A percentile compares a stretch with the other conserved stretches of the same genome.
phyloP scores from a whole-genome alignment of 2,797 vertebrate species.

The Betta splendens region DNA sequence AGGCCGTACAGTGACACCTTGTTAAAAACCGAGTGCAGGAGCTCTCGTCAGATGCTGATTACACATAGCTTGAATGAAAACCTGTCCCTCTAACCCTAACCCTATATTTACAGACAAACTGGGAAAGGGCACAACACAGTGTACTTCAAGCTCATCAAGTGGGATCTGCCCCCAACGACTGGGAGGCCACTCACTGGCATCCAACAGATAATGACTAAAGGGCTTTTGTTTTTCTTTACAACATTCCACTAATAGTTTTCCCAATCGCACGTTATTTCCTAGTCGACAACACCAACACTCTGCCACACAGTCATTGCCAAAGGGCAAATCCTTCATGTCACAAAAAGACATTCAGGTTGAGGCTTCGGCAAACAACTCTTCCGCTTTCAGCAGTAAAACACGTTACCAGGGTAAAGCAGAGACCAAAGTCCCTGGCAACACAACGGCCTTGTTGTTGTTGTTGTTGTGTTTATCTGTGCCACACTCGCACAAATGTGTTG shows the following conservation, averaged over 20 bases:
- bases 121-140: too few species aligned
- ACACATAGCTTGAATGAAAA: too few species aligned
- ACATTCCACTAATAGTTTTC: too few species aligned
- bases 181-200: too few species aligned
- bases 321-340: constrained; percentile 70
- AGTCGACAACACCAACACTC: constrained; percentile 28
- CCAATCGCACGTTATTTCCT: constrained; percentile 31
- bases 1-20: not conserved
- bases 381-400: constrained; percentile 51
- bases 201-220: too few species aligned
- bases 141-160: too few species aligned
- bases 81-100: too few species aligned
- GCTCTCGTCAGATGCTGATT: not conserved
- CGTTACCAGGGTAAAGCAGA: constrained; percentile 57
- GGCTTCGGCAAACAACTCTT: constrained; percentile 65
- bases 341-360: constrained; percentile 62
- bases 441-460: constrained; percentile 29
- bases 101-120: too few species aligned
- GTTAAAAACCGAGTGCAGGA: not conserved
- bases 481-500: constrained; percentile 22
- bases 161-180: too few species aligned
- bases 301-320: constrained; percentile 59
- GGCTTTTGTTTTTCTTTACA: too few species aligned
- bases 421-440: constrained; percentile 49
- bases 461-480: constrained; percentile 34